phyloP scores from a whole-genome alignment of 2,113 vertebrate genomes.

The Rhinolophus sinicus region DNA sequence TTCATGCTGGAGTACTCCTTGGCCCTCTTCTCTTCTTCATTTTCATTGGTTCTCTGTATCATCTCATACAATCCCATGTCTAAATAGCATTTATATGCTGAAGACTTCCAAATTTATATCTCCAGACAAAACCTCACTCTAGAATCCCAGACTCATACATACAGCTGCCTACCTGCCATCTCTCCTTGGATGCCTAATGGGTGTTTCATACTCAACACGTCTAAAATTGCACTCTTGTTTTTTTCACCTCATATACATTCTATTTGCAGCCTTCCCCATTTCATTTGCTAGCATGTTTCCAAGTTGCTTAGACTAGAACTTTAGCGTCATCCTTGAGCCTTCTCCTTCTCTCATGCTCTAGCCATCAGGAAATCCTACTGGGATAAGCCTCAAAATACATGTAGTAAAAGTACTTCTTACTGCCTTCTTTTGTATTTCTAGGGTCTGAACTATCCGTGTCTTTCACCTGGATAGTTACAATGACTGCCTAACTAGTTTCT shows the following conservation, averaged over 20 bases:
- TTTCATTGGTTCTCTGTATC: neutral
- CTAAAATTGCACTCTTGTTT: neutral
- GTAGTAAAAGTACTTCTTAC: neutral
- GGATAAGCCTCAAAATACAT: neutral
- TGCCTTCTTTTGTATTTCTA: neutral
- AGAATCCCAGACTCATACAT: neutral
- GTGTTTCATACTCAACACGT: neutral
- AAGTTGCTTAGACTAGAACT: neutral
- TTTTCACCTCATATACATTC: neutral
- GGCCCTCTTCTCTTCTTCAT: neutral
- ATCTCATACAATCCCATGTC: neutral
- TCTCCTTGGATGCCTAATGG: neutral
- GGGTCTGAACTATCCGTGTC: neutral
- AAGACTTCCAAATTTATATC: neutral
- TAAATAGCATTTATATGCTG: neutral
- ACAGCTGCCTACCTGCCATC: neutral
- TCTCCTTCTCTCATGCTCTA: neutral
- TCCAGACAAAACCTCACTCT: neutral
- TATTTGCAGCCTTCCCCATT: neutral
- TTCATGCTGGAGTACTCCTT: neutral
- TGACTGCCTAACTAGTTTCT: neutral
- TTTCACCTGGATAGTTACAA: neutral
- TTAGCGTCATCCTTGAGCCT: neutral
- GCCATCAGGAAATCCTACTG: neutral
- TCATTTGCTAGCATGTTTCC: neutral